A percentile compares a stretch with the other conserved stretches of the same genome.
Evolutionary conservation across 2,888 invertebrate genomes (phyloP).

Genomic region (Lumbricus terrestris): DNA sequence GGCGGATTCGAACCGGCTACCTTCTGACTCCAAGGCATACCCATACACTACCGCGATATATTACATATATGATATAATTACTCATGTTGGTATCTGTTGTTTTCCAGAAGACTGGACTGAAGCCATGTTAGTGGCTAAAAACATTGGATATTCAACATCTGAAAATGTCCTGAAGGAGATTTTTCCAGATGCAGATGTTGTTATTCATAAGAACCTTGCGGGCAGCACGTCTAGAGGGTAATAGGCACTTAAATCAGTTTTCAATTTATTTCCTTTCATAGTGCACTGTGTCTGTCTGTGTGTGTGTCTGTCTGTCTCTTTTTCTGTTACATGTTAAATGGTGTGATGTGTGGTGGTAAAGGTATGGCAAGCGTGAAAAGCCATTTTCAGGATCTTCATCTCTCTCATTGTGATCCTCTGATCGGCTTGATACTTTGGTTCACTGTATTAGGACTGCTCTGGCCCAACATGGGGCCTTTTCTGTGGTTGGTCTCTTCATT

Average conservation of each 20-base stretch:
- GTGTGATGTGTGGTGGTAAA: too few relatives aligned
- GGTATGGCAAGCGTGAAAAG: too few relatives aligned
- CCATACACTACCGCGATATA: too few relatives aligned
- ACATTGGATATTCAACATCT: not conserved
- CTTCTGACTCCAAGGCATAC: too few relatives aligned
- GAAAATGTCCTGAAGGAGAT: not conserved
- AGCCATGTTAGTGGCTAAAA: slow-evolving; percentile 8
- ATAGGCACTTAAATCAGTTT: not conserved
- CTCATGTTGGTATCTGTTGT: slow-evolving; percentile 12
- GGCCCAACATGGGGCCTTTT: too few relatives aligned
- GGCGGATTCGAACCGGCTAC: too few relatives aligned
- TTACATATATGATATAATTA: too few relatives aligned
- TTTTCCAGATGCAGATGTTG: slow-evolving; percentile 9
- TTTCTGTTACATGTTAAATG: not conserved
- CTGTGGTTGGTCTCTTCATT: too few relatives aligned
- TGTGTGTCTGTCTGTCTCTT: not conserved
- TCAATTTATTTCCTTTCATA: not conserved
- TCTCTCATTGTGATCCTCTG: too few relatives aligned
- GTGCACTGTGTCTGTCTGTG: not conserved
- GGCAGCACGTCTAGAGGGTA: slow-evolving; percentile 7
- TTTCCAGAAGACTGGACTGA: slow-evolving; percentile 17
- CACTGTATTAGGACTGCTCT: too few relatives aligned
- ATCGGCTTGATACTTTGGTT: too few relatives aligned
- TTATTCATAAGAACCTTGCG: not conserved
- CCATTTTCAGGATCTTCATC: too few relatives aligned